Percentiles rank a stretch among this genome's conserved stretches.
Conservation (phyloP, 1,140 invertebrate genomes). For the Coelopa frigida region DNA sequence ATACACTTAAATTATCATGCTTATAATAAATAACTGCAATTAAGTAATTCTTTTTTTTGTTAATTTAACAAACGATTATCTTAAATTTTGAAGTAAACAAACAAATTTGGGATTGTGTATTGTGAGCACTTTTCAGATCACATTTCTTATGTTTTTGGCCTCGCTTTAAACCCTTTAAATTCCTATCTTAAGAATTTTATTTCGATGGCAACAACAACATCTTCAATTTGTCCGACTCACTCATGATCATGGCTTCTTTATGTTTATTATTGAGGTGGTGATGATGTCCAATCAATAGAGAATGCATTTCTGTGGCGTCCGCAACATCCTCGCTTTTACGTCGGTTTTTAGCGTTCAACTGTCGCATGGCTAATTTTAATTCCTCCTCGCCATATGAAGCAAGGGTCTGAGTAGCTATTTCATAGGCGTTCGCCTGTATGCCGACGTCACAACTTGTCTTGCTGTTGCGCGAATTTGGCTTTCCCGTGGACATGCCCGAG, state of each 20-base stretch:
- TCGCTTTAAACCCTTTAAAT: not conserved
- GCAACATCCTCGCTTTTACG: conserved; percentile 18
- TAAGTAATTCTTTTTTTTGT: too few relatives aligned
- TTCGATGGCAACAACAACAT: conserved; percentile 45
- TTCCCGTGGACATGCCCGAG: conserved; percentile 47
- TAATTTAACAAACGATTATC: too few relatives aligned
- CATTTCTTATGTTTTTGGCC: too few relatives aligned
- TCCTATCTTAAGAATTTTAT: conserved; percentile 13
- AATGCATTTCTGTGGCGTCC: conserved; percentile 32
- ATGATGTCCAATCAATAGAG: too few relatives aligned
- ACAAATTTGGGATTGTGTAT: too few relatives aligned
- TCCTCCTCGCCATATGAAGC: conserved; percentile 33
- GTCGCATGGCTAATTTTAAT: conserved; percentile 31
- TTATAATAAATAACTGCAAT: too few relatives aligned
- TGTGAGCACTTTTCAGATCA: too few relatives aligned
- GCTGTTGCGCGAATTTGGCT: conserved; percentile 47
- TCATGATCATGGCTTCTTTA: conserved; percentile 33
- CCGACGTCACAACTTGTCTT: conserved; percentile 49
- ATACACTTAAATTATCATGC: too few relatives aligned
- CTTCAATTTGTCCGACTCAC: conserved; percentile 45
- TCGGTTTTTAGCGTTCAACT: conserved; percentile 34
- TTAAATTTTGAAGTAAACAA: too few relatives aligned
- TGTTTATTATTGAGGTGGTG: conserved; percentile 17
- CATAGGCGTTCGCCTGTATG: conserved; percentile 53
- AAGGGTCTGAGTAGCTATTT: conserved; percentile 54